Evolutionary conservation across 2,797 vertebrate species (phyloP), one percentile per base, ranked within the genome.

Genomic region (Hydrocynus forskahlii): DNA sequence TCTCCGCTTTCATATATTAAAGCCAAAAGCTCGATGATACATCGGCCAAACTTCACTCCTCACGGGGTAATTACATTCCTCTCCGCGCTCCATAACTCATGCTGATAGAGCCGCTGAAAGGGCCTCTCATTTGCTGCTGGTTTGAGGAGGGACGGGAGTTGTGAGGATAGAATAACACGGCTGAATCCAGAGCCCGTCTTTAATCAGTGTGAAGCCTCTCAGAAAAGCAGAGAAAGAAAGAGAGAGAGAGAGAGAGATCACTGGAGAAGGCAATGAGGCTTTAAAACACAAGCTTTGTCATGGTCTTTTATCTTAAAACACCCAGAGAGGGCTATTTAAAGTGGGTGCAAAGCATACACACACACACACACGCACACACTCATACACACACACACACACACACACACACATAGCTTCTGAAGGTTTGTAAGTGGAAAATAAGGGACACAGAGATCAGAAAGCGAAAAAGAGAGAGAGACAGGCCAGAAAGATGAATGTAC

Each of bases 21-120:
- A 83, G 35, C 69, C 76, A 59, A 85, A 76, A 52, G 45, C 57
- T 81, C n/a, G 76, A 79, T 83, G 64, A 86, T 81, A 72, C 83
- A 83, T 83, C 55, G 79, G 54, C 74, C 74, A 81, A 86, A 78
- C 69, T 83, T 88, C 69, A 86, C 74, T 86, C 71, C 73, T 80
- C 83, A 76, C 83, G 7, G 83, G 76, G 74, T 84, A 88, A 86
- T 88, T 83, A 86, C 79, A 84, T 57, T 66, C 52, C 70, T 45
- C 71, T 82, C 79, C 62, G 79, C 74, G 62, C 68, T 62, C 69
- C 76, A 85, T 85, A 85, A 87, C 82, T 85, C 86, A 83, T 52
- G 5, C 73, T 74, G 81, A 85, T 81, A 70, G 69, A 83, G 81
- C 71, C 43, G 29, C 43, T 71, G 79, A 85, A 85, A 76, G 81